phyloP scores from a whole-genome alignment of 2,113 vertebrate species.

The Chlorodrepanis virens region DNA sequence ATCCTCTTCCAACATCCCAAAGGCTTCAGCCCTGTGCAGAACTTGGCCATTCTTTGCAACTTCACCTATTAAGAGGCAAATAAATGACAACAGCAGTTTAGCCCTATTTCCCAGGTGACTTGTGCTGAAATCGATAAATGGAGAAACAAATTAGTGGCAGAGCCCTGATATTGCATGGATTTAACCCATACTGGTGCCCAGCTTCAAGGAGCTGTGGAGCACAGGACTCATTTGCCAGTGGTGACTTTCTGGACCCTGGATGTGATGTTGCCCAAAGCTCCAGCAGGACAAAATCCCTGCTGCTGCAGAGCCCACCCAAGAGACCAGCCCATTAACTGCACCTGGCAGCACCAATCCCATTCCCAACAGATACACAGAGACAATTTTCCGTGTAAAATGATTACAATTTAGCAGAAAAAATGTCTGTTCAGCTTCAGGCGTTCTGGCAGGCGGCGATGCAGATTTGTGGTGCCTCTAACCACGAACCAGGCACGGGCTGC shows the following conservation, averaged over 20 bases:
- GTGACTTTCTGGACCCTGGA: neutral
- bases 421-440: neutral
- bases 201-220: neutral
- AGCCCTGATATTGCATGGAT: neutral
- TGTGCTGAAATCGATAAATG: neutral
- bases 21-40: neutral
- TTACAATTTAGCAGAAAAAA: slow-evolving; percentile 10
- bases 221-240: neutral
- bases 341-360: neutral
- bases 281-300: neutral
- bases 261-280: neutral
- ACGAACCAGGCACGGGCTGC: neutral
- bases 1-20: neutral
- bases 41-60: neutral
- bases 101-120: neutral
- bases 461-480: slow-evolving; percentile 32
- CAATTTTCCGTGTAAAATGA: neutral
- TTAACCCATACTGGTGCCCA: neutral
- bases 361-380: neutral
- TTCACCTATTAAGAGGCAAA: neutral
- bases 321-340: neutral
- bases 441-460: slow-evolving; percentile 6
- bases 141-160: neutral
- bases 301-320: neutral
- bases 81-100: neutral